phyloP scores from a whole-genome alignment of 2,113 vertebrate genomes.

The Butastur rufipennis region DNA sequence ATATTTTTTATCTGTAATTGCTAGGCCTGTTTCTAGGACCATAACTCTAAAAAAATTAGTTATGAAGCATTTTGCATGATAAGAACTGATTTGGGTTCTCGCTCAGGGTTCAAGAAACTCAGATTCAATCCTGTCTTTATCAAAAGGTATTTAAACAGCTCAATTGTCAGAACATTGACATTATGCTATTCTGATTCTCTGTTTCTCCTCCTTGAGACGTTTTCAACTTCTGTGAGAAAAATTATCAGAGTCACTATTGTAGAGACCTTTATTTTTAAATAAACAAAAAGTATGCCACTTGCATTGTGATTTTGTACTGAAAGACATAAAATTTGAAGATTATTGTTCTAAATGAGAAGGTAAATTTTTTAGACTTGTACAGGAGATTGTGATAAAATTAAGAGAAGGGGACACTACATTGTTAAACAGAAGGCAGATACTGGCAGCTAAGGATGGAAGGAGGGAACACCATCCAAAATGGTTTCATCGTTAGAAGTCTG shows the following conservation, averaged over 20 bases:
- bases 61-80: not conserved
- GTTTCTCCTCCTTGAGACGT: not conserved
- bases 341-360: not conserved
- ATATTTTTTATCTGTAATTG: not conserved
- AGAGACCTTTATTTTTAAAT: not conserved
- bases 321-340: not conserved
- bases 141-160: not conserved
- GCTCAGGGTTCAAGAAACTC: not conserved
- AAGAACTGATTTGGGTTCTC: not conserved
- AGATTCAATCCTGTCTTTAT: not conserved
- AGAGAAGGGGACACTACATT: not conserved
- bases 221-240: not conserved
- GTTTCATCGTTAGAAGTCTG: not conserved
- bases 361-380: not conserved
- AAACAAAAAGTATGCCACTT: not conserved
- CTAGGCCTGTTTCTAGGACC: not conserved
- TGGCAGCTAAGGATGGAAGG: not conserved
- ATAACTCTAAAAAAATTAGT: not conserved
- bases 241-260: not conserved
- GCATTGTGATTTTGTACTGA: not conserved
- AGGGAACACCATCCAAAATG: not conserved
- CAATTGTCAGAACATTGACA: not conserved
- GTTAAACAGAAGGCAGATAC: not conserved
- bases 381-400: not conserved
- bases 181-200: not conserved